Percentiles rank a stretch among this genome's conserved stretches.
Evolutionary conservation across 2,113 vertebrate genomes (phyloP).

Genomic region (Amphiprion ocellaris): DNA sequence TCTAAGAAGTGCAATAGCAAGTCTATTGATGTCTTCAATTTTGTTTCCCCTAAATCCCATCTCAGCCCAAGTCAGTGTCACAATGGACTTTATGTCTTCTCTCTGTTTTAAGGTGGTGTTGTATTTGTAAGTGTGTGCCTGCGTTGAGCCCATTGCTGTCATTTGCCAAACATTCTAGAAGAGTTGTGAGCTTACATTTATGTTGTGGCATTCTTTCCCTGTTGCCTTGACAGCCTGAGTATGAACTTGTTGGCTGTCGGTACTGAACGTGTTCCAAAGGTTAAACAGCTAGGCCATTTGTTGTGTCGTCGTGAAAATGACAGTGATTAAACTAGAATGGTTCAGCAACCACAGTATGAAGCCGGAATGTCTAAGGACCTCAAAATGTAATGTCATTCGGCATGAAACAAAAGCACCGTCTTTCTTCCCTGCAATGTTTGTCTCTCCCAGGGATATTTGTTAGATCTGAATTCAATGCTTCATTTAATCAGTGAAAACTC

Average conservation of each 20-base stretch:
- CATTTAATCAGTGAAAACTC: constrained; percentile 39
- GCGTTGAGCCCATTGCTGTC: too few species aligned
- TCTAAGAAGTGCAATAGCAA: too few species aligned
- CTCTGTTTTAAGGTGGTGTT: too few species aligned
- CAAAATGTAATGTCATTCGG: constrained; percentile 29
- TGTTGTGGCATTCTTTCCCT: not conserved
- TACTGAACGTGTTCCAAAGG: constrained; percentile 9
- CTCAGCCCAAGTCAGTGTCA: too few species aligned
- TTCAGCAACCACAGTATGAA: constrained; percentile 26
- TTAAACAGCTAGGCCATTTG: constrained; percentile 36
- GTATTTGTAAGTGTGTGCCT: too few species aligned
- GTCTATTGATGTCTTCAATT: too few species aligned
- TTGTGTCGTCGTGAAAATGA: constrained; percentile 32
- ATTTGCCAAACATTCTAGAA: too few species aligned
- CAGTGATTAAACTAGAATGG: constrained; percentile 57
- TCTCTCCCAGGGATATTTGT: constrained; percentile 38
- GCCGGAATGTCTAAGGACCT: constrained; percentile 9
- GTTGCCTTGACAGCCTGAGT: constrained; percentile 6
- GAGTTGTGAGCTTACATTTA: too few species aligned
- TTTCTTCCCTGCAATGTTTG: constrained; percentile 13
- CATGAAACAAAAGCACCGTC: constrained; percentile 32
- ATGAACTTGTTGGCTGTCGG: not conserved
- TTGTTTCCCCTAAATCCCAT: too few species aligned
- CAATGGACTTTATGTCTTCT: too few species aligned
- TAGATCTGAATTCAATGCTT: constrained; percentile 40